Conservation (phyloP, 2,888 invertebrate genomes). For the Silvanus unidentatus region DNA sequence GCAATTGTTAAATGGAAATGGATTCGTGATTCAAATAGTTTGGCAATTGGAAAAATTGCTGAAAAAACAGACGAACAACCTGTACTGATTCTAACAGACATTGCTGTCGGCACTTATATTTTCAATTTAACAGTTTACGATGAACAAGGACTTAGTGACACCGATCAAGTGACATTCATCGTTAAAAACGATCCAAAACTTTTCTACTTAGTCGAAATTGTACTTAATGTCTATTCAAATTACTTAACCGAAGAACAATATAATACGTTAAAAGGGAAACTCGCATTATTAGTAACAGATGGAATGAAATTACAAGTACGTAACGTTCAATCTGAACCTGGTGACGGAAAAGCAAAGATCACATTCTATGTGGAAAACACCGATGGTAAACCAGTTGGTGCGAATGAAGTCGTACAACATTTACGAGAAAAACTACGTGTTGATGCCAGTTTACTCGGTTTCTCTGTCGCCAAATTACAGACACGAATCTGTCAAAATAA, state of each 20-base stretch:
- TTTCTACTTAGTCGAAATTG: conserved; percentile 73
- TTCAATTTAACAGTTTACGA: conserved; percentile 87
- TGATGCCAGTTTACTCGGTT: conserved; percentile 62
- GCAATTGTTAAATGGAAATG: conserved; percentile 79
- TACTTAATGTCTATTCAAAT: conserved; percentile 68
- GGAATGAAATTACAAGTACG: conserved; percentile 56
- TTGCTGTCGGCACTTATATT: conserved; percentile 81
- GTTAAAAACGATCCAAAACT: conserved; percentile 73
- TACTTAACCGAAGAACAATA: conserved; percentile 65
- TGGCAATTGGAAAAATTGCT: conserved; percentile 80
- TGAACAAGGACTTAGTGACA: conserved; percentile 77
- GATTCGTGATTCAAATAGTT: conserved; percentile 67
- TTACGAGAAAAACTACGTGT: conserved; percentile 63
- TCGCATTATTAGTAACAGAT: conserved; percentile 72
- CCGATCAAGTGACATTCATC: conserved; percentile 77
- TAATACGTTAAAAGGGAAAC: conserved; percentile 71
- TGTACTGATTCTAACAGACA: conserved; percentile 72
- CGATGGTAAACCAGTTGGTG: conserved; percentile 48
- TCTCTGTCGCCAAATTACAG: conserved; percentile 71
- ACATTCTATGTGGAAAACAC: conserved; percentile 46
- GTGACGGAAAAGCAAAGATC: conserved; percentile 48
- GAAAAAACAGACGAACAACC: conserved; percentile 65
- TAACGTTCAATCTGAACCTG: conserved; percentile 48
- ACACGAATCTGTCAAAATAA: conserved; percentile 85
- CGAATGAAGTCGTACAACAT: conserved; percentile 59